Evolutionary conservation across 2,113 vertebrate species (phyloP).

Genomic region (Balaeniceps rex): DNA sequence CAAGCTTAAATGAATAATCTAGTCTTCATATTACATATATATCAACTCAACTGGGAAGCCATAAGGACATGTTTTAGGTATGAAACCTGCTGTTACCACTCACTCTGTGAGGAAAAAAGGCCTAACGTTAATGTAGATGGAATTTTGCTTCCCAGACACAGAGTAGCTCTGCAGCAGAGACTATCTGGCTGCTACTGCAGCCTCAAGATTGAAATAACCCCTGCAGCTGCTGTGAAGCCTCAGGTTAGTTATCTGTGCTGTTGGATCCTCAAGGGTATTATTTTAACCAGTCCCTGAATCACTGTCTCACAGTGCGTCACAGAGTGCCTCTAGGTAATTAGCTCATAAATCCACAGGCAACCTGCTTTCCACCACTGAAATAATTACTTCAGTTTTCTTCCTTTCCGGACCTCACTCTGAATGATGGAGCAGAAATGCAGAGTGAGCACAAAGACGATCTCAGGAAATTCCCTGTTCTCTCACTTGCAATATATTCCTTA

Average conservation of each 20-base stretch:
- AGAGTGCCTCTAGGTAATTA: neutral
- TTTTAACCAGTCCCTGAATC: neutral
- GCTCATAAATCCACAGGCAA: neutral
- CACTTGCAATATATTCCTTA: neutral
- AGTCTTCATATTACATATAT: neutral
- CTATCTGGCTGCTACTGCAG: neutral
- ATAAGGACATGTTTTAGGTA: neutral
- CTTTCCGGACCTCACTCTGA: neutral
- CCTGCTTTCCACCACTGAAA: neutral
- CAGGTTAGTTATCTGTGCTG: neutral
- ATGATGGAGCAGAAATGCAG: neutral
- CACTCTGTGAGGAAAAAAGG: neutral
- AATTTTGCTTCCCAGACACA: neutral
- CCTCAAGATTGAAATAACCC: neutral
- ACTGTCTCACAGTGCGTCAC: neutral
- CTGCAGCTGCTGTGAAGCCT: neutral
- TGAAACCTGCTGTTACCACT: neutral
- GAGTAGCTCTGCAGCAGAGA: neutral
- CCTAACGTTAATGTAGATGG: neutral
- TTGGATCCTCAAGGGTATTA: neutral
- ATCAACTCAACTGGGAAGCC: neutral
- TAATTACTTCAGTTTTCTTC: neutral
- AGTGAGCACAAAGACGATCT: neutral
- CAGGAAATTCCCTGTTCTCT: neutral
- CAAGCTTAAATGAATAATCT: neutral